phyloP scores from a whole-genome alignment of 2,113 vertebrate species.

The Motacilla alba region DNA sequence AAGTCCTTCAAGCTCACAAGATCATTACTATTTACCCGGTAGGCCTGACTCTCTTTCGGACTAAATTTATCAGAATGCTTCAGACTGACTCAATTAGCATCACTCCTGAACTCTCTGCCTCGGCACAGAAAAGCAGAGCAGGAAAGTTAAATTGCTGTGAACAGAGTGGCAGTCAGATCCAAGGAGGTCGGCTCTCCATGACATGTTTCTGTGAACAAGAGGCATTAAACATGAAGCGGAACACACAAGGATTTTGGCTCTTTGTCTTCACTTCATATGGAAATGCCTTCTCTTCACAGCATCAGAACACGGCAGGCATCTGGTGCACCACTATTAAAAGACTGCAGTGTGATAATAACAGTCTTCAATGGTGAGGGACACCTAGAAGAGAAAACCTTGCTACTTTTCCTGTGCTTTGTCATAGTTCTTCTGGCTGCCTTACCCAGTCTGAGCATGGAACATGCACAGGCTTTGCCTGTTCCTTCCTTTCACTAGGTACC shows the following conservation, averaged over 20 bases:
- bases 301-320: background rate
- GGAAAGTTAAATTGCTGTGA: constrained; percentile 10
- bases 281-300: background rate
- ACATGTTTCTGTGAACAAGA: constrained; percentile 1
- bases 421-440: background rate
- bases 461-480: background rate
- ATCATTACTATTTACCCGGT: constrained; percentile 22
- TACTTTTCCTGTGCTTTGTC: background rate
- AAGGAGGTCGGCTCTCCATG: background rate
- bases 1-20: background rate
- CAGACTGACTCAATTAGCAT: constrained; percentile 58
- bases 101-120: constrained; percentile 6
- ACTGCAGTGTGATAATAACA: background rate
- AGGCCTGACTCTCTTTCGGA: background rate
- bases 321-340: background rate
- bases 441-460: background rate
- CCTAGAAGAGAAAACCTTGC: background rate
- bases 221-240: constrained; percentile 16
- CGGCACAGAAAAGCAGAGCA: background rate
- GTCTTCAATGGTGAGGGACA: background rate
- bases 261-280: background rate
- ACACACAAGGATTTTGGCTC: background rate
- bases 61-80: constrained; percentile 50
- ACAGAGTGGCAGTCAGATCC: background rate
- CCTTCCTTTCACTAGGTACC: background rate